Conservation (phyloP, 2,113 vertebrate genomes). For the Anguilla rostrata region DNA sequence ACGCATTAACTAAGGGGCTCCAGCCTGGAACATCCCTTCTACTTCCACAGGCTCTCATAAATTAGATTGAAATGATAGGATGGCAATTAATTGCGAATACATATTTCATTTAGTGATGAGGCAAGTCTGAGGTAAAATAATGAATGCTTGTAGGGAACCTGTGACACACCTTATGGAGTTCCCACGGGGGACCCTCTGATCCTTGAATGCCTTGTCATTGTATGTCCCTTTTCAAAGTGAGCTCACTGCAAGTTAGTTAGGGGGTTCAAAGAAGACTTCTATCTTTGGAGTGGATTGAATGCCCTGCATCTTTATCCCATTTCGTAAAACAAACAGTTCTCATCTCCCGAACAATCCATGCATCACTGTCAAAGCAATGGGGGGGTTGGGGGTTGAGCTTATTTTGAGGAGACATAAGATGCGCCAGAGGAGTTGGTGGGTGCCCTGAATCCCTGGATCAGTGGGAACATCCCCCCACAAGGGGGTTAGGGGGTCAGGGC, state of each 20-base stretch:
- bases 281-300: not conserved
- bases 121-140: not conserved
- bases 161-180: not conserved
- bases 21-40: not conserved
- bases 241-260: not conserved
- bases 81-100: not conserved
- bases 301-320: not conserved
- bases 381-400: not conserved
- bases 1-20: not conserved
- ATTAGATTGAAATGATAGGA: not conserved
- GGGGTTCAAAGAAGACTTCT: not conserved
- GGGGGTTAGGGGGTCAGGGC: not conserved
- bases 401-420: conserved; percentile 4
- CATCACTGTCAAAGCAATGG: conserved; percentile 22
- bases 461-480: not conserved
- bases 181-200: not conserved
- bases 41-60: not conserved
- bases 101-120: not conserved
- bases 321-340: conserved; percentile 30
- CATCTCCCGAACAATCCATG: conserved; percentile 16
- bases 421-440: not conserved
- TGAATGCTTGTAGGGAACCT: not conserved
- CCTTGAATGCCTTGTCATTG: not conserved
- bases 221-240: not conserved
- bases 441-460: not conserved